Evolutionary conservation across 2,888 invertebrate genomes (phyloP).

Genomic region (Brachyptera putata): DNA sequence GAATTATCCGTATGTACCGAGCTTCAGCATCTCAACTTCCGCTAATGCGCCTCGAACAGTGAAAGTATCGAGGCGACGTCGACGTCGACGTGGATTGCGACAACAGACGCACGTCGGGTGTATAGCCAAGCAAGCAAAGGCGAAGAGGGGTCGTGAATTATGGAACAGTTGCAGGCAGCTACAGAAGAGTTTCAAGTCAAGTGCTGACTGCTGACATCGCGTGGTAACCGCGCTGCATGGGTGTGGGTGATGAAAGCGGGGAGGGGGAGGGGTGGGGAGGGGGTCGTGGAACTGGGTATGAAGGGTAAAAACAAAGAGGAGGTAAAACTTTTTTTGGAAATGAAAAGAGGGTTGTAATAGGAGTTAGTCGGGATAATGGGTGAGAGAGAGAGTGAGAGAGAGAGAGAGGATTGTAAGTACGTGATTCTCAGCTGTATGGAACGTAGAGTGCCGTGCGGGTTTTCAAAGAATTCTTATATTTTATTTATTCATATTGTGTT

Average conservation of each 20-base stretch:
- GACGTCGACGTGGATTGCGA: neutral
- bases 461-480: too few species aligned
- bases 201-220: conserved; percentile 12
- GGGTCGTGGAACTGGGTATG: neutral
- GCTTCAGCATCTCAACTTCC: neutral
- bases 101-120: too few species aligned
- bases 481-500: too few species aligned
- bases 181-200: conserved; percentile 6
- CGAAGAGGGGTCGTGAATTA: neutral
- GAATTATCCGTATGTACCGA: too few species aligned
- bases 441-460: neutral
- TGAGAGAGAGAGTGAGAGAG: neutral
- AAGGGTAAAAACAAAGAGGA: conserved; percentile 5
- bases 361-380: neutral
- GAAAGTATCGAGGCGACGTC: neutral
- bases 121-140: too few species aligned
- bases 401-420: neutral
- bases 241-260: too few species aligned
- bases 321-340: neutral
- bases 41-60: neutral
- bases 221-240: too few species aligned
- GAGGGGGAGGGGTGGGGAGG: neutral
- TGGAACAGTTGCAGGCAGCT: neutral
- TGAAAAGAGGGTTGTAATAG: neutral
- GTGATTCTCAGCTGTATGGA: conserved; percentile 3